Conservation (phyloP, 2,888 invertebrate species). For the Sturmia bella region DNA sequence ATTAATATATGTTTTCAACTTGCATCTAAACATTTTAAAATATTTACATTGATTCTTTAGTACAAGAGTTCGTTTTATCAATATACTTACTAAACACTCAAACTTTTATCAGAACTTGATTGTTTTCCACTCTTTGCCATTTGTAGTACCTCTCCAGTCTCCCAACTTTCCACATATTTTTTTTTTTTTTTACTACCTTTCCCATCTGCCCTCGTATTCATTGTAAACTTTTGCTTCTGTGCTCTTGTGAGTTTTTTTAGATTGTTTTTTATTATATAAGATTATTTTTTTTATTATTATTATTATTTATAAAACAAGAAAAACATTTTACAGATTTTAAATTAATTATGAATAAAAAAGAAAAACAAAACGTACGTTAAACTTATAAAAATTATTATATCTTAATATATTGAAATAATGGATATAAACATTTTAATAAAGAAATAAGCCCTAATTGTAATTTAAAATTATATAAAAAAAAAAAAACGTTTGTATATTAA, state of each 20-base stretch:
- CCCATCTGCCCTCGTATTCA: slow-evolving; percentile 64
- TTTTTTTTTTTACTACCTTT: slow-evolving; percentile 17
- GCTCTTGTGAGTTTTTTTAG: slow-evolving; percentile 63
- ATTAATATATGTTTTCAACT: slow-evolving; percentile 39
- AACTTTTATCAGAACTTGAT: not conserved
- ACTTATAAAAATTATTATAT: slow-evolving; percentile 75
- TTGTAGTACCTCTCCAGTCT: not conserved
- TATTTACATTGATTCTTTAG: slow-evolving; percentile 34
- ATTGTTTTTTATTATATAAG: slow-evolving; percentile 70
- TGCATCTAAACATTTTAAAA: slow-evolving; percentile 46
- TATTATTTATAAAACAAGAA: slow-evolving; percentile 55
- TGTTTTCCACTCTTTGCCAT: not conserved
- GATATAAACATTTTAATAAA: slow-evolving; percentile 62
- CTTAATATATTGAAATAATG: slow-evolving; percentile 79
- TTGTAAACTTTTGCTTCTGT: slow-evolving; percentile 44
- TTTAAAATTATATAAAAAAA: slow-evolving; percentile 62
- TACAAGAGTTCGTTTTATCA: slow-evolving; percentile 49
- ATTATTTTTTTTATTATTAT: slow-evolving; percentile 57
- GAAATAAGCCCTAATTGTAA: slow-evolving; percentile 65
- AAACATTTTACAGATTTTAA: slow-evolving; percentile 63
- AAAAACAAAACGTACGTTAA: slow-evolving; percentile 75
- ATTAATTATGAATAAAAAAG: slow-evolving; percentile 56
- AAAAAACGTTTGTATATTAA: slow-evolving; percentile 69
- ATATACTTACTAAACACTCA: too few relatives aligned
- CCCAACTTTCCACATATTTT: slow-evolving; percentile 11